A percentile compares a stretch with the other conserved stretches of the same genome.
Conservation (phyloP, 2,113 vertebrate species). For the Nettapus auritus region DNA sequence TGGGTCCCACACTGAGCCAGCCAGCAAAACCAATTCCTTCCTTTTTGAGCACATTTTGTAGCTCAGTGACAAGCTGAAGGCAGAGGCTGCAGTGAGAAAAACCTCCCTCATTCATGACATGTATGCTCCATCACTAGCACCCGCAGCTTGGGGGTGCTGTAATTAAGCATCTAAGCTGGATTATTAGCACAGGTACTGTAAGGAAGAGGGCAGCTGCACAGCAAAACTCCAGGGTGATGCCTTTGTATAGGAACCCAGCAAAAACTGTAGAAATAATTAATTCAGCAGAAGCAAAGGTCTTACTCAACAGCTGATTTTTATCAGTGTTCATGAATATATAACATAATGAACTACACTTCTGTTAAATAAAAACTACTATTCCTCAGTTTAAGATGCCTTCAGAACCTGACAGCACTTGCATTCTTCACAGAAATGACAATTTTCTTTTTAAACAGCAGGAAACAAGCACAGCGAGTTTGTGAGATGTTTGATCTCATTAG, state of each 20-base stretch:
- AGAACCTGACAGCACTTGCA: not conserved
- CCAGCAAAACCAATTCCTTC: not conserved
- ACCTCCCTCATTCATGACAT: not conserved
- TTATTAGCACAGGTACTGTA: rapidly evolving
- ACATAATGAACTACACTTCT: not conserved
- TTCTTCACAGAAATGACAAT: not conserved
- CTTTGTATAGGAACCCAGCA: not conserved
- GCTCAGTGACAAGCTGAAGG: not conserved
- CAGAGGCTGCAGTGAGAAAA: not conserved
- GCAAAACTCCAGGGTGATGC: not conserved
- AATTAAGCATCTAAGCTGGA: not conserved
- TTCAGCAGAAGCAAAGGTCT: not conserved
- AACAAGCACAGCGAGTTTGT: not conserved
- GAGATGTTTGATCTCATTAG: not conserved
- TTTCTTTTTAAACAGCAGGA: not conserved
- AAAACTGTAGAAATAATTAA: too few relatives aligned
- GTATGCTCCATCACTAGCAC: not conserved
- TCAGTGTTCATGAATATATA: not conserved
- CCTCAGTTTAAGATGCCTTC: not conserved
- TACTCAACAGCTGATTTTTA: not conserved
- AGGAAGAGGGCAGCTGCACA: not conserved
- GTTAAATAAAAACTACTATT: not conserved
- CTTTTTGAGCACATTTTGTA: not conserved
- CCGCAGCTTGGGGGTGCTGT: not conserved
- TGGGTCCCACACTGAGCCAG: not conserved